These are phyloP conservation scores for rabbit (Oryctolagus cuniculus) DNA, from an alignment of 2,113 vertebrate genomes.

Conservation along the genomic window mOryCun1.1 NC_091444.1:18587501-18588000, in stretches of 20 bases:
- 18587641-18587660: constrained; percentile 42
- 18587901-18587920: neutral
- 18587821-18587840: neutral
- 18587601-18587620: fast-evolving
- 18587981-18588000: neutral
- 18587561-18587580: constrained; percentile 90
- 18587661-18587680: neutral
- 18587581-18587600: constrained; percentile 71
- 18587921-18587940: neutral
- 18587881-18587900: neutral
- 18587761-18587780: neutral
- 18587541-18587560: constrained; percentile 88
- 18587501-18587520: constrained; percentile 80
- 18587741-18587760: neutral
- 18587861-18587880: neutral
- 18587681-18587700: neutral
- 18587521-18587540: constrained; percentile 89
- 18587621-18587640: neutral
- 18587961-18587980: neutral
- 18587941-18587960: neutral
- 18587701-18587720: neutral
- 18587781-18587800: neutral
- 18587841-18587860: neutral
- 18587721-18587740: neutral
- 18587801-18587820: no score